Conservation (phyloP, 2,113 vertebrate genomes). For the Serranochromis macrocephalus region DNA sequence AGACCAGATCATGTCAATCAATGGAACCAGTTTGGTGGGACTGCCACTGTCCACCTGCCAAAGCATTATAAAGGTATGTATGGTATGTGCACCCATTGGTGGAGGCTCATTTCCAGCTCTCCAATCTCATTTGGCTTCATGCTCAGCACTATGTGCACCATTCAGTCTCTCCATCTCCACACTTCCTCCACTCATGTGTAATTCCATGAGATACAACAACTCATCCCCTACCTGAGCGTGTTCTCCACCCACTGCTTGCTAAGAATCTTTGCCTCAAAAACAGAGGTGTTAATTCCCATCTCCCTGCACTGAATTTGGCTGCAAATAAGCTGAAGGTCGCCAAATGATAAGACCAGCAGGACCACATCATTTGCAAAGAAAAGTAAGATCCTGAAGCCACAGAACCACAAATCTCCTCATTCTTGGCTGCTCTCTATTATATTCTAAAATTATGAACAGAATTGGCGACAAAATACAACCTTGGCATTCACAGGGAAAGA, state of each 20-base stretch:
- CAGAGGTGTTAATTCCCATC: not conserved
- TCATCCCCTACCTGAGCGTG: not conserved
- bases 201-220: not conserved
- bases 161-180: not conserved
- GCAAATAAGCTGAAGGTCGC: not conserved
- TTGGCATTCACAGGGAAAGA: not conserved
- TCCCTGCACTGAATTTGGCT: not conserved
- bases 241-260: not conserved
- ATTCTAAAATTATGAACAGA: not conserved
- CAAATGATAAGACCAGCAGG: not conserved
- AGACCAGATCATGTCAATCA: conserved; percentile 98
- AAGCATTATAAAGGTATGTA: conserved; percentile 92
- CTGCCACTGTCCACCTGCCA: conserved; percentile 97
- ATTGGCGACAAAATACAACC: not conserved
- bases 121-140: not conserved
- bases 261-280: not conserved
- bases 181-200: not conserved
- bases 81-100: conserved; percentile 66
- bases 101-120: not conserved
- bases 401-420: not conserved
- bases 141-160: not conserved
- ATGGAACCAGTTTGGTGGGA: conserved; percentile 94
- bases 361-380: not conserved
- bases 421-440: not conserved
- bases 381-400: not conserved